Base-by-base conservation (phyloP, 2,797 vertebrate genomes). In the Pampus argenteus region DNA sequence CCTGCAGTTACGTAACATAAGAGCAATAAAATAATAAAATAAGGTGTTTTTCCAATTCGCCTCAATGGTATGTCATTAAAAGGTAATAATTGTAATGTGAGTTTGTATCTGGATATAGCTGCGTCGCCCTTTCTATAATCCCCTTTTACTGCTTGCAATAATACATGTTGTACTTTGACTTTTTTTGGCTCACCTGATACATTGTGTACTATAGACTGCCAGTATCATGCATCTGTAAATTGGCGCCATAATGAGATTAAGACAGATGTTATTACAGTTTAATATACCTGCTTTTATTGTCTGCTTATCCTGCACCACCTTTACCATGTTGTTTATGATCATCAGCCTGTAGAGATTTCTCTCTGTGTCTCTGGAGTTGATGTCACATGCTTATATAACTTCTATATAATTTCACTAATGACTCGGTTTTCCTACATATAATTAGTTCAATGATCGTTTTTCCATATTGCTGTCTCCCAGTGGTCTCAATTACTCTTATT, bases 121-220 rank as follows among this genome's bases (percentile, higher is more conserved):
- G 0, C 47, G 29, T 58, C 34, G 74, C 15, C 15, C 6, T 2
- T 23, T 31, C 4, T 15, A 26, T 63, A 76, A 78, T 29, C n/a
- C 29, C 9, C 17, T 72, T 79, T 90, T 84, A 87, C 56, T 52
- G 66, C 74, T 40, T 31, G 52, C 50, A 40, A 45, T 86, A 63
- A 88, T 25, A 38, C n/a, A 40, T 17, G 28, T 40, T 77, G 83
- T n/a, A 82, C 90, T 86, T 89, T 88, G 78, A 50, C 67, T 73
- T n/a, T 31, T 52, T 60, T 56, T 13, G 38, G 1, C 9, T 66
- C 50, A 25, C 6, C 51, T 68, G 66, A 54, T 34, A 42, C 1
- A 8, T 9, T 56, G 10, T 62, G 26, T 1, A 29, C 49, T 20
- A 5, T 11, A 40, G 6, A 31, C 23, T 28, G 13, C 8, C 0